Base-by-base conservation (phyloP, 1,140 invertebrate genomes). In the Belonocnema kinseyi region DNA sequence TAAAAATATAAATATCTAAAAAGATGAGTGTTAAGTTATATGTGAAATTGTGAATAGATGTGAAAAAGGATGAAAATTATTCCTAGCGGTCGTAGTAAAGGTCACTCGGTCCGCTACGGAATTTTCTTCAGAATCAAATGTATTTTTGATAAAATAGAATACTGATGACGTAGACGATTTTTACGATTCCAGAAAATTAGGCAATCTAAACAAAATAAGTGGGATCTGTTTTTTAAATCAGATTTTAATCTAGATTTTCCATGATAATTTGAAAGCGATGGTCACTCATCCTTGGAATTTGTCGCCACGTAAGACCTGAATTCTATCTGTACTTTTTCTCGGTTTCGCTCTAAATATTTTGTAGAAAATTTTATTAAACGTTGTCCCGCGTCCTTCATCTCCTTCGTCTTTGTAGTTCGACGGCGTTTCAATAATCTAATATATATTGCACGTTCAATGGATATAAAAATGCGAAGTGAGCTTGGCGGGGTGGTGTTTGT, bases 381-480 rank as follows among this genome's bases (percentile, higher is more conserved):
- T 81, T 52, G 17, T 50, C 66, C 58, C 10, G 26, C 51, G 12
- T 70, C 40, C 26, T 54, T 14, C 46, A 33, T 58, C 51, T 53
- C 51, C 19, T 33, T 58, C 50, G 46, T 73, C 78, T 53, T 51
- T 73, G 78, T 83, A 73, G 70, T 72, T 83, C 75, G 51, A 75
- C 71, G 56, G 50, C 75, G 74, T 76, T 76, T 82, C 53, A 76
- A 66, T 66, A 66, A 77, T 81, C 72, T 72, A 79, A 58, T 81
- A 82, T 81, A 82, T 81, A 80, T 71, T 81, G 77, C 72, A 80
- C 78, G 78, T 72, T 77, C 56, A 73, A 83, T 78, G 72, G 53
- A 75, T 73, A 78, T 80, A 61, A 77, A 77, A 56, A 79, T 61
- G 58, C 40, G 74, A 82, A 72, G 77, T 74, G 75, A 75, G 76